A percentile compares a stretch with the other conserved stretches of the same genome.
phyloP scores from a whole-genome alignment of 1,140 invertebrate species.

The Danaus melanippus region DNA sequence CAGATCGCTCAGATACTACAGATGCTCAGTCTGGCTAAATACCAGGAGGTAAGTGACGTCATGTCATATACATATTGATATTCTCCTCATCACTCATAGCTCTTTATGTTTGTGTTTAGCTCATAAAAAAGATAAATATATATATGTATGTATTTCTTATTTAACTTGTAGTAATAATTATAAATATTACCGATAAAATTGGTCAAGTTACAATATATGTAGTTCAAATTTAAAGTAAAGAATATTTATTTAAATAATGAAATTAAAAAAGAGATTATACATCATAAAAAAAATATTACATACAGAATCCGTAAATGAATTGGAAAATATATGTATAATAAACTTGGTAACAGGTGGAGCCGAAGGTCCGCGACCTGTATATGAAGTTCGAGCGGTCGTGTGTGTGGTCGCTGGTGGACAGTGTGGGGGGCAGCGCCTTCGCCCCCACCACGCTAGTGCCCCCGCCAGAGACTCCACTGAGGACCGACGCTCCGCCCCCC shows the following conservation, averaged over 20 bases:
- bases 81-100: neutral
- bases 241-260: too few species aligned
- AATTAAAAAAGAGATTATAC: too few species aligned
- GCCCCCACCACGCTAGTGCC: slow-evolving; percentile 29
- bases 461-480: slow-evolving; percentile 29
- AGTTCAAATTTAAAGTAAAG: too few species aligned
- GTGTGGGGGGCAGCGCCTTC: slow-evolving; percentile 28
- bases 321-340: neutral
- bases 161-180: too few species aligned
- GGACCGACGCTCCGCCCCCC: slow-evolving; percentile 32
- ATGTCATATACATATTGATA: neutral
- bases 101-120: too few species aligned
- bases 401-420: slow-evolving; percentile 54
- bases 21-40: slow-evolving; percentile 87
- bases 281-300: too few species aligned
- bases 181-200: too few species aligned
- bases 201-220: too few species aligned
- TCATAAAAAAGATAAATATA: too few species aligned
- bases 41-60: slow-evolving; percentile 76
- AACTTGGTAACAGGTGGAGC: slow-evolving; percentile 36
- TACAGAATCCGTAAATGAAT: neutral
- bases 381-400: slow-evolving; percentile 50
- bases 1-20: slow-evolving; percentile 94
- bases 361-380: slow-evolving; percentile 57
- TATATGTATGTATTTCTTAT: too few species aligned